Evolutionary conservation across 2,888 invertebrate genomes (phyloP).

Genomic region (Spicauda simplicius): DNA sequence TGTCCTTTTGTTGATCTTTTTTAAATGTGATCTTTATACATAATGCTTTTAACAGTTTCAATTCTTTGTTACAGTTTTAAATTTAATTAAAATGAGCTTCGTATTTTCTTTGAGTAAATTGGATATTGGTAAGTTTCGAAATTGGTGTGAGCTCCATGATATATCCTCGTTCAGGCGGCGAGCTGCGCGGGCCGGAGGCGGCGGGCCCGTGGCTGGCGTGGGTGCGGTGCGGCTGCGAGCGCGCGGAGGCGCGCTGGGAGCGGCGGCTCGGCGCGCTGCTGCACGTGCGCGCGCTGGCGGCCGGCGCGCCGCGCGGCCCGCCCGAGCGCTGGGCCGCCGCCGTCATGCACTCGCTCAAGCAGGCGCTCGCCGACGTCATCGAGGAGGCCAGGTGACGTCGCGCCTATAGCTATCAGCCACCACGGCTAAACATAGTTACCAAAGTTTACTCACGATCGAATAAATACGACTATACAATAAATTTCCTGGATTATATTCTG

Average conservation of each 20-base stretch:
- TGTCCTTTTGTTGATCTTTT: no score
- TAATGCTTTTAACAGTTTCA: no score
- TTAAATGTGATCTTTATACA: no score
- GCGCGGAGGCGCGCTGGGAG: slow-evolving; percentile 47
- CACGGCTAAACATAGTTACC: not conserved
- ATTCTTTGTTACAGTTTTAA: no score
- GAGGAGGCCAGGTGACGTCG: slow-evolving; percentile 54
- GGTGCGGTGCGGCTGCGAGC: slow-evolving; percentile 45
- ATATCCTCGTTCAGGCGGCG: not conserved
- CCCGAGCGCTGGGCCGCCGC: slow-evolving; percentile 57
- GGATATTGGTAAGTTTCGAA: no score
- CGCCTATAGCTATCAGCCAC: no score
- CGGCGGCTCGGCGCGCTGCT: slow-evolving; percentile 56
- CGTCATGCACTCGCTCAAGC: slow-evolving; percentile 52
- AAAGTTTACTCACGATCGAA: not conserved
- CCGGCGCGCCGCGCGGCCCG: slow-evolving; percentile 51
- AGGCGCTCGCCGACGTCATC: slow-evolving; percentile 57
- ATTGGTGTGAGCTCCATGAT: no score
- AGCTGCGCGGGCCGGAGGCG: slow-evolving; percentile 33
- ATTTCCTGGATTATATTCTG: no score
- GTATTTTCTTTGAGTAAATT: no score
- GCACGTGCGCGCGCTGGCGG: slow-evolving; percentile 46
- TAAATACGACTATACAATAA: no score
- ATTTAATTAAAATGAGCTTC: no score
- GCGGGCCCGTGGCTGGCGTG: slow-evolving; percentile 48